These are phyloP conservation scores for Cryptocheilus praepositus DNA, from an alignment of 2,888 invertebrate genomes.

Conservation along the genomic window DNA sequence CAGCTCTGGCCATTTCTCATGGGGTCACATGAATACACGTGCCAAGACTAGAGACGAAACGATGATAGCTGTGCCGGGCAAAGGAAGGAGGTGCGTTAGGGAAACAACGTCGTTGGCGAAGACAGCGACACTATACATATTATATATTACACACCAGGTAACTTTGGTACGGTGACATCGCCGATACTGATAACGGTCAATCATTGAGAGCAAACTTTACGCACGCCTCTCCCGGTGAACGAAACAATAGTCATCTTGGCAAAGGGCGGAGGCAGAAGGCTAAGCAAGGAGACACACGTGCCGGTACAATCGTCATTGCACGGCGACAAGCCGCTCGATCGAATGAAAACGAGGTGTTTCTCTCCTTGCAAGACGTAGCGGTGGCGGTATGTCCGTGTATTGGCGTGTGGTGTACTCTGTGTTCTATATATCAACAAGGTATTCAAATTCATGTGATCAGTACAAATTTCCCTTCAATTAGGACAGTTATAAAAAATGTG, in stretches of 20 bases:
- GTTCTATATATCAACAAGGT: too few species aligned
- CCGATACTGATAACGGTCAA: conserved; percentile 39
- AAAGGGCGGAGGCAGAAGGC: conserved; percentile 10
- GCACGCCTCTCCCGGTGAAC: conserved; percentile 27
- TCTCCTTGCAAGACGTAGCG: conserved; percentile 48
- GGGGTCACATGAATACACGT: conserved; percentile 10
- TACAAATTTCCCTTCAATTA: too few species aligned
- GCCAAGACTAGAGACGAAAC: background rate
- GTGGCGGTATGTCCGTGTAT: conserved; percentile 13
- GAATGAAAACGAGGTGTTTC: conserved; percentile 28
- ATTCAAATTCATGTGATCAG: too few species aligned
- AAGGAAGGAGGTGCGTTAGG: conserved; percentile 2
- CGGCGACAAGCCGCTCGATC: conserved; percentile 38
- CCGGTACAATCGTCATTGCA: conserved; percentile 6
- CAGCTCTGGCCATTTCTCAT: conserved; percentile 11
- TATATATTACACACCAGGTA: conserved; percentile 33
- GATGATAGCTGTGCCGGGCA: background rate
- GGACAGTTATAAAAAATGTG: too few species aligned
- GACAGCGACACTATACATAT: conserved; percentile 46
- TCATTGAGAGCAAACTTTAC: conserved; percentile 48
- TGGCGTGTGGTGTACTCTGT: background rate
- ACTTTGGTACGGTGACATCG: conserved; percentile 38
- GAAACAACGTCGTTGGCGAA: conserved; percentile 26
- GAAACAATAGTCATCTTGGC: conserved; percentile 35
- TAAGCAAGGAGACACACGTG: conserved; percentile 10